Evolutionary conservation across 2,888 invertebrate species (phyloP), one percentile per base, ranked within the genome.

Genomic region (Ceramica pisi): DNA sequence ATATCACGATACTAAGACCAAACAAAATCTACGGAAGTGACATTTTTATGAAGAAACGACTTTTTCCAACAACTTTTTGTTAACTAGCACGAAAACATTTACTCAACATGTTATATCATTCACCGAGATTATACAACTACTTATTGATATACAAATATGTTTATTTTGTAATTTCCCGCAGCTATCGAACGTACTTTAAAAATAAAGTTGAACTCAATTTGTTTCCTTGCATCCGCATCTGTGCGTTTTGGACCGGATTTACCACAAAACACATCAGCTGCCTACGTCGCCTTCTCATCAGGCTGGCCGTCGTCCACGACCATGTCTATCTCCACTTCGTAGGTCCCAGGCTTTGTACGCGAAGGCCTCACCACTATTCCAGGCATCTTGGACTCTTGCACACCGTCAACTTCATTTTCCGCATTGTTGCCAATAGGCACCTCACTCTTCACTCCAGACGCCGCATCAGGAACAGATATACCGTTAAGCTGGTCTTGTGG

Each of bases 401-500:
- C 87, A 6, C 95, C 92, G 67, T 96, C 94, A 50, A 96, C 96
- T 83, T 96, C 95, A 50, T 96, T 96, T 61, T 95, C 93, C 5
- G 95, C 92, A 19, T 93, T 90, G 76, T 94, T 93, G 26, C 90
- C 90, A 31, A 91, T 59, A 8, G 91, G 91, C 7, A 92, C 79
- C 31, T 64, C 75, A 48, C 63, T 26, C 56, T 46, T 78, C 19
- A 51, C 71, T 26, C 60, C 53, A 0, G 76, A 81, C 4, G 82
- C 88, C 16, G 63, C 81, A n/a, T 78, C 80, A 38, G 86, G 70
- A n/a, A 84, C 82, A 35, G 85, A 80, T 85, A 77, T 90, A 84
- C 50, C 94, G 94, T 78, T 95, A 81, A 87, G 94, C 94, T 78
- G 96, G 88, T 97, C 97, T 81, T 96, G 96, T 35, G 97, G 96